These are phyloP conservation scores for Diacarnus erythraeanus DNA, from an alignment of 37 sponge, comb jelly and placozoan genomes.

Conservation along the genomic window DNA sequence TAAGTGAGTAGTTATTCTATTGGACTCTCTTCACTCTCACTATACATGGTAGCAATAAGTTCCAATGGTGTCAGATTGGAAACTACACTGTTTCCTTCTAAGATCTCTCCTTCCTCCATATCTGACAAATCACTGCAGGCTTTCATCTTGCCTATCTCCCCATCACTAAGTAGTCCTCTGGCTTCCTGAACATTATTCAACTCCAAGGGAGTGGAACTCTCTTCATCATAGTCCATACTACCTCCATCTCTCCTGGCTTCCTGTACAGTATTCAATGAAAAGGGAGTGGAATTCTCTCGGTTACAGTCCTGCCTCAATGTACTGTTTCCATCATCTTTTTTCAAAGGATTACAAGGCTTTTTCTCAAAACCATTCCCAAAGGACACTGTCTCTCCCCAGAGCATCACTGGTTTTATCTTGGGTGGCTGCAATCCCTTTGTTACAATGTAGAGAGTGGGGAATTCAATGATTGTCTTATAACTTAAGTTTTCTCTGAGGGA, in stretches of 20 bases:
- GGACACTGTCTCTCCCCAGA: no score
- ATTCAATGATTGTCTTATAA: slow-evolving; percentile 50
- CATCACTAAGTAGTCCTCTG: neutral
- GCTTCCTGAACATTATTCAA: neutral
- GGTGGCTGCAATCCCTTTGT: neutral
- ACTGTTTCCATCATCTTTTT: no score
- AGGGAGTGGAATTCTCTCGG: no score
- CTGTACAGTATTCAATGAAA: neutral
- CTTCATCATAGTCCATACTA: neutral
- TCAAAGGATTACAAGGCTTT: no score
- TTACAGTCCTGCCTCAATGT: no score
- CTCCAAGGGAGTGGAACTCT: no score
- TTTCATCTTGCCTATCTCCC: no score
- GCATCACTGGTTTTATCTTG: neutral
- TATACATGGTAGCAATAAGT: neutral
- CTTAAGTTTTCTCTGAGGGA: slow-evolving; percentile 32
- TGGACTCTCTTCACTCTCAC: neutral
- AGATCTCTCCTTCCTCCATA: neutral
- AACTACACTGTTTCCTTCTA: neutral
- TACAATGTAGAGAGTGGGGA: slow-evolving; percentile 44
- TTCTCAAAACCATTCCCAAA: no score
- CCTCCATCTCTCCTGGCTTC: neutral
- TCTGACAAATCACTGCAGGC: neutral
- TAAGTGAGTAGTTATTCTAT: no score
- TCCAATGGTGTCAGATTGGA: neutral